phyloP scores from a whole-genome alignment of 2,888 invertebrate species.

The Sphinx pinastri region DNA sequence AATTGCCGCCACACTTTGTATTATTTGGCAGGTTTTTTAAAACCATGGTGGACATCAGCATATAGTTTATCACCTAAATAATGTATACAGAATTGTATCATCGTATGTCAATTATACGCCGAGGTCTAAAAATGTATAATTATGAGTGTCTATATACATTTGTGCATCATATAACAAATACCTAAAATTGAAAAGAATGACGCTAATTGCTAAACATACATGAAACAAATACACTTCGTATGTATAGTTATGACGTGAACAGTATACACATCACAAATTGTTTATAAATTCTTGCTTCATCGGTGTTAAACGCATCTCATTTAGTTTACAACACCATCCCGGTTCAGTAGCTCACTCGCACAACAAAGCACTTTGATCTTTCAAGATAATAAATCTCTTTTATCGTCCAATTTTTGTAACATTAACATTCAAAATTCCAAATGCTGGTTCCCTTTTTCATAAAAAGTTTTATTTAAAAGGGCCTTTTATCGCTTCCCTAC shows the following conservation, averaged over 20 bases:
- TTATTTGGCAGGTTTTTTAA: too few species aligned
- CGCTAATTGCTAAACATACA: not conserved
- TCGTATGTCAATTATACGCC: too few species aligned
- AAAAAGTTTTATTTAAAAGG: conserved; percentile 20
- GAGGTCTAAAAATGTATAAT: too few species aligned
- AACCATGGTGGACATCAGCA: too few species aligned
- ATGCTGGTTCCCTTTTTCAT: conserved; percentile 20
- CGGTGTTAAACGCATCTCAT: conserved; percentile 12
- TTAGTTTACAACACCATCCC: conserved; percentile 23
- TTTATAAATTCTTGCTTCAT: conserved; percentile 8
- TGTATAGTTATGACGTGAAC: not conserved
- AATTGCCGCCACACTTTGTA: too few species aligned
- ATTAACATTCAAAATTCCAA: conserved; percentile 28
- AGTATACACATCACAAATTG: conserved; percentile 7
- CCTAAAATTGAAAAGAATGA: too few species aligned
- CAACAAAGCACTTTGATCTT: conserved; percentile 31
- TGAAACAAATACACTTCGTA: not conserved
- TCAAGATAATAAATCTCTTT: conserved; percentile 30
- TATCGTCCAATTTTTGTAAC: conserved; percentile 31
- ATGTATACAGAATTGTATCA: too few species aligned
- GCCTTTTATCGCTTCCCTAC: conserved; percentile 4
- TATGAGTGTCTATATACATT: too few species aligned
- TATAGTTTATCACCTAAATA: too few species aligned
- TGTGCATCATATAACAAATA: too few species aligned
- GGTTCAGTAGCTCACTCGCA: conserved; percentile 23